Evolutionary conservation across 2,113 vertebrate genomes (phyloP).

Genomic region (Prunella fulvescens): DNA sequence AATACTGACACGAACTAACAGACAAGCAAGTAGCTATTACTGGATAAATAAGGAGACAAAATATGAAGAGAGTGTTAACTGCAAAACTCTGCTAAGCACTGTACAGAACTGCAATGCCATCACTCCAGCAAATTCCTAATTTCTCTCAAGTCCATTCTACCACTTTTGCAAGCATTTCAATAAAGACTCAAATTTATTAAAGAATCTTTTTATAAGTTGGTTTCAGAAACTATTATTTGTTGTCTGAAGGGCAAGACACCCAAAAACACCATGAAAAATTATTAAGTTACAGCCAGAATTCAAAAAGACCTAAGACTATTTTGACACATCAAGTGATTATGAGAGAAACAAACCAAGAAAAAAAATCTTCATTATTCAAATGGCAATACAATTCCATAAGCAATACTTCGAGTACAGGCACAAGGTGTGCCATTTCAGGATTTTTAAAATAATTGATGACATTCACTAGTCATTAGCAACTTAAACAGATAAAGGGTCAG

Average conservation of each 20-base stretch:
- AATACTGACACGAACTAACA: no score
- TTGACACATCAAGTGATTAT: background rate
- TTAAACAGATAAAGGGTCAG: background rate
- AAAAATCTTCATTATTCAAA: background rate
- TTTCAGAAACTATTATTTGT: background rate
- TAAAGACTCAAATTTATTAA: background rate
- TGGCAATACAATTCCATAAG: background rate
- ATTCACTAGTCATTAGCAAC: background rate
- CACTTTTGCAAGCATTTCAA: background rate
- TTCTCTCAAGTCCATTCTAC: background rate
- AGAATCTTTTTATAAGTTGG: background rate
- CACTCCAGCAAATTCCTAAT: background rate
- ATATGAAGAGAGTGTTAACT: background rate
- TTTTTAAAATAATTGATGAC: background rate
- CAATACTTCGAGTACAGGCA: background rate
- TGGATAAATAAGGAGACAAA: background rate
- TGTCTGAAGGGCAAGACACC: background rate
- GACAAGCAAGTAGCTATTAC: background rate
- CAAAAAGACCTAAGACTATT: background rate
- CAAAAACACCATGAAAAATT: background rate
- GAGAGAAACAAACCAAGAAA: background rate
- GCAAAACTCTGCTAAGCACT: background rate
- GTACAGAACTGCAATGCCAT: background rate
- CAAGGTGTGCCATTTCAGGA: background rate
- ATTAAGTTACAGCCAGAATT: background rate